phyloP scores from a whole-genome alignment of 1,140 invertebrate genomes.

The Aphelenchoides fujianensis region DNA sequence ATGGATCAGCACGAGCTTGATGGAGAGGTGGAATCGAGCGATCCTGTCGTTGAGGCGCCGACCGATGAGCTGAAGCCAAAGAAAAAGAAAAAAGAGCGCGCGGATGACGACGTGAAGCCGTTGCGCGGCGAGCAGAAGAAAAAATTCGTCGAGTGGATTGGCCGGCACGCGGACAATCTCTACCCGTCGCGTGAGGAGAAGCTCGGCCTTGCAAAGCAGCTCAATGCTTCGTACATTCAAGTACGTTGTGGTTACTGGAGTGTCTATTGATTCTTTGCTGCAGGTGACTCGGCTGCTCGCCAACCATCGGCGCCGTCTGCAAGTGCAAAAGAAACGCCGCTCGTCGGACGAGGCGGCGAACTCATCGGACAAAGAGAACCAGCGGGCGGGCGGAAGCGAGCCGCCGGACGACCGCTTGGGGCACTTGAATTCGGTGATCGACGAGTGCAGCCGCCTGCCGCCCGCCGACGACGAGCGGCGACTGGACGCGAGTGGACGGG shows the following conservation, averaged over 20 bases:
- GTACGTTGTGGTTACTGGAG: no score
- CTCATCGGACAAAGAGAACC: conserved; percentile 18
- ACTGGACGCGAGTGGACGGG: no score
- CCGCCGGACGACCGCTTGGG: no score
- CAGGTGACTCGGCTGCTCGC: conserved; percentile 7
- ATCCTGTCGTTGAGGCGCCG: no score
- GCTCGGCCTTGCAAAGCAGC: background rate
- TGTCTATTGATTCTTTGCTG: background rate
- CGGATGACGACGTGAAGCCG: background rate
- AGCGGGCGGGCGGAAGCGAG: no score
- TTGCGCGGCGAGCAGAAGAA: background rate
- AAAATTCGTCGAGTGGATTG: background rate
- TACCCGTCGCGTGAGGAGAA: conserved; percentile 7
- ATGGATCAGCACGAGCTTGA: no score
- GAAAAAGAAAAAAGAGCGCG: no score
- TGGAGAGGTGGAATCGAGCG: no score
- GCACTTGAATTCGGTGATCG: no score
- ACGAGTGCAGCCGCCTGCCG: no score
- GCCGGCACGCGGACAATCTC: background rate
- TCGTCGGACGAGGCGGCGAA: background rate
- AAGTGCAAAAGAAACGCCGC: background rate
- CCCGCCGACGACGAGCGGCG: no score
- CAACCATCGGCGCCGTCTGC: background rate
- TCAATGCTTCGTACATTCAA: conserved; percentile 1
- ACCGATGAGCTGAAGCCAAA: no score